A percentile compares a stretch with the other conserved stretches of the same genome.
Evolutionary conservation across 2,113 vertebrate species (phyloP).

Genomic region (Thinocorus orbignyianus): DNA sequence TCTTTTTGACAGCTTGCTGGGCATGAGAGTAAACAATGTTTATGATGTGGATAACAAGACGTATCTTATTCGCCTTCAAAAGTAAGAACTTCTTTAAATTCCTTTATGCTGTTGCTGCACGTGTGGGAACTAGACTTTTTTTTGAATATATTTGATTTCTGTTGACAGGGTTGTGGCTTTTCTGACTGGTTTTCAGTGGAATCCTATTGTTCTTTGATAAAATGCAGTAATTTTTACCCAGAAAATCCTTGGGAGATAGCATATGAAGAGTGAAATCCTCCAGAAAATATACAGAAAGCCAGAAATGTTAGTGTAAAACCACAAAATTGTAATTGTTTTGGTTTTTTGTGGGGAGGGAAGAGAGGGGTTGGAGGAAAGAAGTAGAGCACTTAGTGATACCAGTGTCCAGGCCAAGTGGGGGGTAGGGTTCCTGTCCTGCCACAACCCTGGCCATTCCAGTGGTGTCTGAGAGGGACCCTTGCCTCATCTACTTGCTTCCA

Average conservation of each 20-base stretch:
- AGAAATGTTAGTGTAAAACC: not conserved
- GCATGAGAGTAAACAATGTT: slow-evolving; percentile 96
- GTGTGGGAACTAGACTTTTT: not conserved
- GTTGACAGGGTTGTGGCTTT: not conserved
- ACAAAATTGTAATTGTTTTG: not conserved
- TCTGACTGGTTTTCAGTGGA: not conserved
- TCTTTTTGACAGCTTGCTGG: slow-evolving; percentile 84
- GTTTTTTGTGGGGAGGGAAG: not conserved
- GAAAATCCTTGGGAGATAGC: fast-evolving
- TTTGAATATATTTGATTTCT: not conserved
- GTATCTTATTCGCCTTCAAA: slow-evolving; percentile 95
- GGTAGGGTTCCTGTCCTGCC: not conserved
- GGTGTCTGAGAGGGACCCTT: not conserved
- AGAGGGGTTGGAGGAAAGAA: not conserved
- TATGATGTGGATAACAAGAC: slow-evolving; percentile 99
- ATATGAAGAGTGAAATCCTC: not conserved
- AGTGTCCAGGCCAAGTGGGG: not conserved
- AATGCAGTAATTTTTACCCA: not conserved
- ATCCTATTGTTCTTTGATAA: not conserved
- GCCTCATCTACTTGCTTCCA: not conserved
- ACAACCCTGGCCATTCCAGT: not conserved
- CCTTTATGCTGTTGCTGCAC: not conserved
- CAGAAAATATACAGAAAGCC: not conserved
- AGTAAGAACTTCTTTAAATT: slow-evolving; percentile 78
- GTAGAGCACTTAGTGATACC: not conserved